phyloP scores from a whole-genome alignment of 2,797 vertebrate genomes.

The Mycteria americana region DNA sequence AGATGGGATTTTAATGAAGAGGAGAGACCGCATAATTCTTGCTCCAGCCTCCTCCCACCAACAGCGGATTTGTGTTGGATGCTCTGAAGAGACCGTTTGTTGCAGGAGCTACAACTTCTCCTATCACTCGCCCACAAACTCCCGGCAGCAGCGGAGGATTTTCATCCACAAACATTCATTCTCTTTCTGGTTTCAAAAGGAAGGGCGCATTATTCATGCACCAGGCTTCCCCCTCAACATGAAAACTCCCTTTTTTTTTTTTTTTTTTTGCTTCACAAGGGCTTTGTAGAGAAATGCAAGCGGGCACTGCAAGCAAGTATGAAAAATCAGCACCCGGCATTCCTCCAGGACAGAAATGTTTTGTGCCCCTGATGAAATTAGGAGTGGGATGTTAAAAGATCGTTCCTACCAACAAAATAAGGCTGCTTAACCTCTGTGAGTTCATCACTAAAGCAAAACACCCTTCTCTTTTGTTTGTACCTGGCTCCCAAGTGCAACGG shows the following conservation, averaged over 20 bases:
- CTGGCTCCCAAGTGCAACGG: background rate
- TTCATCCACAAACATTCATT: background rate
- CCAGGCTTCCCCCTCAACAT: accelerated
- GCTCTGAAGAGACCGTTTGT: constrained; percentile 18
- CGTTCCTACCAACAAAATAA: background rate
- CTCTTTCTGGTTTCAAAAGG: background rate
- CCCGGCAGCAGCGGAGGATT: background rate
- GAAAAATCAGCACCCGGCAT: background rate
- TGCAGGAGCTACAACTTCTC: background rate
- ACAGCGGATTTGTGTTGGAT: background rate
- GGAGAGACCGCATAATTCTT: background rate
- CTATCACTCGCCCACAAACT: background rate
- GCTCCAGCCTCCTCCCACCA: background rate
- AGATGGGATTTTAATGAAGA: background rate
- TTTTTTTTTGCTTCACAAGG: background rate
- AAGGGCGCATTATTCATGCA: background rate
- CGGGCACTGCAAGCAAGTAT: background rate
- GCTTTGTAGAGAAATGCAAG: background rate
- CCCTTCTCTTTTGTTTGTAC: background rate
- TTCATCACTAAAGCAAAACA: background rate
- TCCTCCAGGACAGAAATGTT: background rate
- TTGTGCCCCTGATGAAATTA: background rate
- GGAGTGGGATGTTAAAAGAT: background rate
- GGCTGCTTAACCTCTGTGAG: background rate
- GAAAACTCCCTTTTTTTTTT: background rate